Evolutionary conservation across 1,140 invertebrate genomes (phyloP).

Genomic region (Lanistes nyassanus): DNA sequence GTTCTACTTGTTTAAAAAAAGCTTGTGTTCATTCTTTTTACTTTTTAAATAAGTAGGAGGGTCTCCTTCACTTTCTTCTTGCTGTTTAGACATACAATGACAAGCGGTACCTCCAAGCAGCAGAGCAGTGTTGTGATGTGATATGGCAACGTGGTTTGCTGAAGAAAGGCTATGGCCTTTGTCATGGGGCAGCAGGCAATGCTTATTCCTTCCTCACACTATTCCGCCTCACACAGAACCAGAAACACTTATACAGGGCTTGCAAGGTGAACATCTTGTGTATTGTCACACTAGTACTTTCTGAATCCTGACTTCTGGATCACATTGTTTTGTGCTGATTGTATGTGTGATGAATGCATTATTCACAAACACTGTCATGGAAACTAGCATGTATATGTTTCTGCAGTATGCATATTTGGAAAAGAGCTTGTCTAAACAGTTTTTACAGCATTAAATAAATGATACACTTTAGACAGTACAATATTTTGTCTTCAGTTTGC

Average conservation of each 20-base stretch:
- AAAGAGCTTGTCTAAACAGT: no score
- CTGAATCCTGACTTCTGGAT: neutral
- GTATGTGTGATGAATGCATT: neutral
- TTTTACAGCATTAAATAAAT: no score
- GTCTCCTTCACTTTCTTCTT: no score
- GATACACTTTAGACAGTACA: no score
- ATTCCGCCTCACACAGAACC: slow-evolving; percentile 82
- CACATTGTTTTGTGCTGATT: neutral
- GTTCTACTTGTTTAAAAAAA: no score
- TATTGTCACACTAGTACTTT: neutral
- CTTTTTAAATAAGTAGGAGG: no score
- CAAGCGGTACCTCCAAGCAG: slow-evolving; percentile 79
- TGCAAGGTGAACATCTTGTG: slow-evolving; percentile 55
- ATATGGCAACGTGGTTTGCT: slow-evolving; percentile 88
- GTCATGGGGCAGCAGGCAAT: slow-evolving; percentile 93
- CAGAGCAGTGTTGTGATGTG: slow-evolving; percentile 79
- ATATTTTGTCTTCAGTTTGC: slow-evolving; percentile 75
- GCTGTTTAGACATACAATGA: slow-evolving; percentile 77
- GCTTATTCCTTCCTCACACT: slow-evolving; percentile 87
- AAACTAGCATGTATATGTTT: neutral
- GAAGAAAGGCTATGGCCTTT: slow-evolving; percentile 89
- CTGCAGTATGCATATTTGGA: neutral
- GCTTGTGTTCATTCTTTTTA: no score
- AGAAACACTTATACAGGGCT: slow-evolving; percentile 79
- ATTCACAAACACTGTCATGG: neutral